These are phyloP conservation scores for Heliothis peltigera DNA, from an alignment of 2,888 invertebrate species.

Conservation along the genomic window DNA sequence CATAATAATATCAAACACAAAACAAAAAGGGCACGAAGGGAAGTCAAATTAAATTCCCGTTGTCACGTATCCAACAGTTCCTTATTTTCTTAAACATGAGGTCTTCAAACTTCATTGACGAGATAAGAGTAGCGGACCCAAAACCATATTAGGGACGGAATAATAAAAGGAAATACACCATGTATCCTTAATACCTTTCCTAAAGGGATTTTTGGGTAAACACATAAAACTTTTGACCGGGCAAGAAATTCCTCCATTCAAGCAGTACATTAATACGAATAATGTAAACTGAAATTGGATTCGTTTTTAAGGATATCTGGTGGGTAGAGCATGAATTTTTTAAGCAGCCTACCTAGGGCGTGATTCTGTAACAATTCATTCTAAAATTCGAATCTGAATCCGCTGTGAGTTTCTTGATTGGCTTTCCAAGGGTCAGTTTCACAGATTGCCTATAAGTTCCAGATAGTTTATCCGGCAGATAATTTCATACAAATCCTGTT, in stretches of 20 bases:
- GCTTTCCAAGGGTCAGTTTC: no score
- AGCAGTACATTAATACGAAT: constrained; percentile 22
- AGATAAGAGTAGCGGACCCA: constrained; percentile 11
- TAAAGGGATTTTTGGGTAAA: constrained; percentile 33
- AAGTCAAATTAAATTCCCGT: constrained; percentile 17
- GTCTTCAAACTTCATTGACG: constrained; percentile 19
- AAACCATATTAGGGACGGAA: constrained; percentile 20
- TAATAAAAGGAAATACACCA: constrained; percentile 23
- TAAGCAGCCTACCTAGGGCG: no score
- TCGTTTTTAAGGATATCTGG: constrained; percentile 39
- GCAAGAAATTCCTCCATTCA: constrained; percentile 28
- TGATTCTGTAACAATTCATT: no score
- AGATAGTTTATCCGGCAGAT: no score
- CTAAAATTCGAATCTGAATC: no score
- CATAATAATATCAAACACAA: neutral
- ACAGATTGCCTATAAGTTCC: no score
- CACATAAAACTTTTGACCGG: constrained; percentile 35
- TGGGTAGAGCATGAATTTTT: constrained; percentile 12
- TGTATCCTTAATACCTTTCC: constrained; percentile 18
- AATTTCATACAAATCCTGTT: no score
- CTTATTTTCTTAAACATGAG: constrained; percentile 12
- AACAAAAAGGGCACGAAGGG: neutral
- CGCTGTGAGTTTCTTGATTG: no score
- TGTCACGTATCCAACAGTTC: neutral
- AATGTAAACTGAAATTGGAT: constrained; percentile 15